Evolutionary conservation across 2,888 invertebrate genomes (phyloP).

Genomic region (Lasioglossum zephyrum): DNA sequence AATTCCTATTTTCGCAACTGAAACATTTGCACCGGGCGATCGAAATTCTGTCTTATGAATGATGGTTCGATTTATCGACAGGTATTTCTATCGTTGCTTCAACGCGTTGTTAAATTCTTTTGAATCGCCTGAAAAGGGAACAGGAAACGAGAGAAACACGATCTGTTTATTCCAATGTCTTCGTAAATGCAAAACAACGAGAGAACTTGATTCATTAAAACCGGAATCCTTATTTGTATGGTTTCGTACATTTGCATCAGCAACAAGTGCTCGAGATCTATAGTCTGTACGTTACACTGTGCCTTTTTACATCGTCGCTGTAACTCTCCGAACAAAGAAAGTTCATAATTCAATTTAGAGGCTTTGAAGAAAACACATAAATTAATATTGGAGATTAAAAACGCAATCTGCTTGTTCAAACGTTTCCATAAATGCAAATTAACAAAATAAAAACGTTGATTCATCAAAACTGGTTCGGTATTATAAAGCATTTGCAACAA

Average conservation of each 20-base stretch:
- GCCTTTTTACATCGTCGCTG: neutral
- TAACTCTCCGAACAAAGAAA: neutral
- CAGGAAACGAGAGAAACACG: neutral
- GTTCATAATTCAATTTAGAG: neutral
- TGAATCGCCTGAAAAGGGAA: neutral
- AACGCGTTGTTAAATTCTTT: neutral
- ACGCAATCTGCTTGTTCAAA: neutral
- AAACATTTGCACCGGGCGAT: too few relatives aligned
- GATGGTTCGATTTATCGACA: neutral
- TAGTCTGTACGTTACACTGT: neutral
- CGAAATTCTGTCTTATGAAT: neutral
- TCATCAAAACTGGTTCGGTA: neutral
- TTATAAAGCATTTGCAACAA: neutral
- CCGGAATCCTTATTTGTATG: neutral
- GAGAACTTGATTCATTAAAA: neutral
- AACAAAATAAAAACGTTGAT: neutral
- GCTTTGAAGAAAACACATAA: neutral
- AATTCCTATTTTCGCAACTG: neutral
- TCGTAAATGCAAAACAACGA: neutral
- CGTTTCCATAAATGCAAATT: neutral
- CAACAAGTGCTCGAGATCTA: neutral
- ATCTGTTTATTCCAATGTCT: neutral
- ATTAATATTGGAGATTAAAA: neutral
- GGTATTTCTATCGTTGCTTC: too few relatives aligned
- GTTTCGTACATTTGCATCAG: constrained; percentile 1